These are phyloP conservation scores for Ectemnius continuus DNA, from an alignment of 2,888 invertebrate species.

Conservation along the genomic window DNA sequence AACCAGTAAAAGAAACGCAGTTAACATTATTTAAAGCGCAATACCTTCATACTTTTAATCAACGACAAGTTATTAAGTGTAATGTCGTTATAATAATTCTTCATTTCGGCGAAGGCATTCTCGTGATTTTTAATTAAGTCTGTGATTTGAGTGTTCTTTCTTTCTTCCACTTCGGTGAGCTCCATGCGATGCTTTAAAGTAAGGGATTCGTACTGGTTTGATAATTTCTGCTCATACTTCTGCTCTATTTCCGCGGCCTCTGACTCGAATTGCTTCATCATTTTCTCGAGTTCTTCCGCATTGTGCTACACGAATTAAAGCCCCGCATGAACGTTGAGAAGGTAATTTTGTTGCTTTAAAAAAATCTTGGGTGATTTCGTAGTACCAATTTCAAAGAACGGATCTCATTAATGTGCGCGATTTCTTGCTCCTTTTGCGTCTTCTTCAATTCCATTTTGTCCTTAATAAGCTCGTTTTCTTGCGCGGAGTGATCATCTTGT, in stretches of 20 bases:
- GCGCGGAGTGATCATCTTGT: slow-evolving; percentile 88
- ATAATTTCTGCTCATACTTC: slow-evolving; percentile 87
- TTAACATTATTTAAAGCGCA: not conserved
- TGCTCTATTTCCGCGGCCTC: slow-evolving; percentile 85
- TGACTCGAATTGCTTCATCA: slow-evolving; percentile 83
- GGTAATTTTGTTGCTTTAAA: not conserved
- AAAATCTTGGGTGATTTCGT: not conserved
- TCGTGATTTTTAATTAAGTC: slow-evolving; percentile 91
- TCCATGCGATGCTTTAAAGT: slow-evolving; percentile 88
- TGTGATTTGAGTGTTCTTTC: slow-evolving; percentile 92
- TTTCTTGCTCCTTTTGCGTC: slow-evolving; percentile 84
- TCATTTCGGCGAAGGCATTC: slow-evolving; percentile 91
- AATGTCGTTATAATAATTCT: slow-evolving; percentile 97
- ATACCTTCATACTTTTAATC: slow-evolving; percentile 91
- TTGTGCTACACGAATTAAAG: slow-evolving; percentile 70
- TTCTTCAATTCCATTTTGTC: slow-evolving; percentile 86
- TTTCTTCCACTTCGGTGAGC: slow-evolving; percentile 92
- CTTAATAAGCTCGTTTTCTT: slow-evolving; percentile 87
- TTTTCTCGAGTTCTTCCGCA: slow-evolving; percentile 79
- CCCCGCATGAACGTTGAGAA: slow-evolving; percentile 5
- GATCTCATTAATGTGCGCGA: slow-evolving; percentile 86
- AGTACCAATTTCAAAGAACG: slow-evolving; percentile 84
- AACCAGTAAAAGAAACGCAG: not conserved
- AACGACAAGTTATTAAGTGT: slow-evolving; percentile 94
- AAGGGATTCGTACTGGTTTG: slow-evolving; percentile 85